Conservation (phyloP, 2,888 invertebrate genomes). For the Prosopocoilus inquinatus region DNA sequence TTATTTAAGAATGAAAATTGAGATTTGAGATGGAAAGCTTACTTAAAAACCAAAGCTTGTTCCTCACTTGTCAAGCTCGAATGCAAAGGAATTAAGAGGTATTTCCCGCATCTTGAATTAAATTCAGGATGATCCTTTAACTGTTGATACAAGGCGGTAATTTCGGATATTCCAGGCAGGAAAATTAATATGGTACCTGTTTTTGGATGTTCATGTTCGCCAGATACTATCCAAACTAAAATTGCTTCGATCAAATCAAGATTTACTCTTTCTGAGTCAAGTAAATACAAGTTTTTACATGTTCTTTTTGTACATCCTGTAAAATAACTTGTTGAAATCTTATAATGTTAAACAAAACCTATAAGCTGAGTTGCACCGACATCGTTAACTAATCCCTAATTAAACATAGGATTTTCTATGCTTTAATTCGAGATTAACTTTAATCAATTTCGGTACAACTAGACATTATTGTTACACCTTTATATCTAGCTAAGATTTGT, state of each 20-base stretch:
- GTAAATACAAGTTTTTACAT: conserved; percentile 71
- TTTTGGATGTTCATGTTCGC: conserved; percentile 65
- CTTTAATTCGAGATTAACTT: no score
- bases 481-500: conserved; percentile 67
- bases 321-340: conserved; percentile 7
- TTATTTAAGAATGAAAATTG: not conserved
- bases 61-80: conserved; percentile 83
- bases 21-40: conserved; percentile 22
- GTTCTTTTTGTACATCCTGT: conserved; percentile 60
- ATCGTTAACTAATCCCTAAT: no score
- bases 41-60: conserved; percentile 70
- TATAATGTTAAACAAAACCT: not conserved
- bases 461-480: conserved; percentile 49
- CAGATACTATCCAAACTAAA: conserved; percentile 67
- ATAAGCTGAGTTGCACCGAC: not conserved
- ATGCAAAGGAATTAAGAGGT: conserved; percentile 78
- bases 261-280: conserved; percentile 77
- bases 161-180: conserved; percentile 77
- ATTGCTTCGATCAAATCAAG: conserved; percentile 72
- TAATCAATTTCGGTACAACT: no score
- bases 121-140: conserved; percentile 65
- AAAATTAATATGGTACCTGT: conserved; percentile 78
- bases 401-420: no score
- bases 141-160: conserved; percentile 68
- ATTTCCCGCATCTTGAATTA: conserved; percentile 63